Base-by-base conservation (phyloP, 2,113 vertebrate species). In the Anguilla rostrata region DNA sequence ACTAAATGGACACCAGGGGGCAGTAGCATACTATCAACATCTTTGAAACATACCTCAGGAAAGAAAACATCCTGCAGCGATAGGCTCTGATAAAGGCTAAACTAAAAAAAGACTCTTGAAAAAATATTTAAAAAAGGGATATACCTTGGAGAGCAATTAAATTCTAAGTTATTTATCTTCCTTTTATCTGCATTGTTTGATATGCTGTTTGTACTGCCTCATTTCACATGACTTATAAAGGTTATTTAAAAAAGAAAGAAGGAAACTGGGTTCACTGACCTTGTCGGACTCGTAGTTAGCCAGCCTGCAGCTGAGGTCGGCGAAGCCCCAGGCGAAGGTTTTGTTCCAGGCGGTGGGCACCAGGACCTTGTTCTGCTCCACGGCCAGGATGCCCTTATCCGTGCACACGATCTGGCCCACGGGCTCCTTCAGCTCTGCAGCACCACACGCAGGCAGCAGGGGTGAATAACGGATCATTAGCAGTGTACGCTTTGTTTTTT, bases 211-310 rank as follows among this genome's bases (percentile, higher is more conserved):
- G 4, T 46, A 46, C 9, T 46, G 43, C 43, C 43, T 46, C 43
- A 6, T 46, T 46, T 46, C 43, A 46, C 43, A 5, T 46, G 43
- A 46, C 4, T 46, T 46, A 46, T 46, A 46, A 46, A 46, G 43
- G 0, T 46, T 34, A 34, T 34, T 34, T 34, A 34, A 34, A 34
- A 34, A 34, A 34, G 53, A 56, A 56, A 15, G 53, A 15, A 56
- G 53, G 15, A 15, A 1, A 12, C 53, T 56, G 63, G 63, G 20
- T 22, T 71, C 63, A 89, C 92, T 87, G 87, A 99, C 98, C 98
- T 99, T 99, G 90, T 99, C 98, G 0, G 98, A 99, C 81, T 99
- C 98, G 0, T 99, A 99, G 92, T 97, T 97, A 26, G 97, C 98
- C 88, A 98, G 93, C 9, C 98, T 95, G 89, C 98, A 99, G 95